Percentiles rank a stretch among this genome's conserved stretches.
Evolutionary conservation across 2,113 vertebrate genomes (phyloP).

Genomic region (Mustelus asterias): DNA sequence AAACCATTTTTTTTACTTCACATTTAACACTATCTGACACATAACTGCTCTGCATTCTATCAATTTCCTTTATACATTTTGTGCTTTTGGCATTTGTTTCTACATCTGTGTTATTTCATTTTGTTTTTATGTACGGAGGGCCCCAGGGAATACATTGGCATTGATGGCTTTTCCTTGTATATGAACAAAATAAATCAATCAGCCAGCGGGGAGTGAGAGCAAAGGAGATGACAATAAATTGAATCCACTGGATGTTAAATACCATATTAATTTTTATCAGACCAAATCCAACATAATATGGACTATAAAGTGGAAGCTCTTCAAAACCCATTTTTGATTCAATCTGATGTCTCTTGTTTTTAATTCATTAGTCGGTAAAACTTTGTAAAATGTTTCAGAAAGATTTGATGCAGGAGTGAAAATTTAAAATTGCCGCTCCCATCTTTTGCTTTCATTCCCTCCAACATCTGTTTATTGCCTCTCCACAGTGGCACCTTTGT

Average conservation of each 20-base stretch:
- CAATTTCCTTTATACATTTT: constrained; percentile 20
- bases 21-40: constrained; percentile 24
- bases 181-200: constrained; percentile 31
- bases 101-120: constrained; percentile 37
- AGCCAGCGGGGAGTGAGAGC: background rate
- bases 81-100: constrained; percentile 32
- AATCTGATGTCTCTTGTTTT: background rate
- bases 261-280: constrained; percentile 1
- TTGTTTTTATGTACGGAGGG: constrained; percentile 18
- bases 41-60: constrained; percentile 13
- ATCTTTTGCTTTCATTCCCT: background rate
- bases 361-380: background rate
- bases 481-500: background rate
- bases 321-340: constrained; percentile 1
- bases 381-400: background rate
- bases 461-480: background rate
- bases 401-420: background rate
- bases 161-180: constrained; percentile 22
- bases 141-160: constrained; percentile 11
- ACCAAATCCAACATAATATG: background rate
- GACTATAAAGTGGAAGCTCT: background rate
- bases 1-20: constrained; percentile 17
- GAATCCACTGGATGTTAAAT: background rate
- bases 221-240: constrained; percentile 14
- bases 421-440: background rate